These are phyloP conservation scores for Drosophila ambigua DNA, from an alignment of 1,140 invertebrate species.

Conservation along the genomic window DNA sequence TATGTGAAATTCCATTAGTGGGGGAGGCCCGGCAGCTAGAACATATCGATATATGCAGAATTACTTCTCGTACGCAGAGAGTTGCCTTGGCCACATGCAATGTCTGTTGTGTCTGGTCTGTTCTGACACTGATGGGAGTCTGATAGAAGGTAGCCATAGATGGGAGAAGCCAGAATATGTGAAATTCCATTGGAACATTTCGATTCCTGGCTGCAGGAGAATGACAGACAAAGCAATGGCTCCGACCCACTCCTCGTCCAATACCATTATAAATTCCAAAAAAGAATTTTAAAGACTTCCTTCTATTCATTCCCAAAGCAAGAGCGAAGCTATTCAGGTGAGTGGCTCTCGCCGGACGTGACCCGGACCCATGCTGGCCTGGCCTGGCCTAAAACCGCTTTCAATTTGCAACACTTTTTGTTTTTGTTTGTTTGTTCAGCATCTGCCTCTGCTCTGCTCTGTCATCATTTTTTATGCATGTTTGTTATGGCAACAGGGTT, in stretches of 20 bases:
- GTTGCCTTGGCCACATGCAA: conserved; percentile 10
- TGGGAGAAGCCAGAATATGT: too few relatives aligned
- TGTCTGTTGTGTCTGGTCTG: neutral
- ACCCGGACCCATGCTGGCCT: neutral
- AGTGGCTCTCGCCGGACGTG: neutral
- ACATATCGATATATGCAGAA: conserved; percentile 22
- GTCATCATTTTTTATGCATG: conserved; percentile 63
- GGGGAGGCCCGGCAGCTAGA: neutral
- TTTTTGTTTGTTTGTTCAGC: neutral
- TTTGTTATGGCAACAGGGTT: conserved; percentile 67
- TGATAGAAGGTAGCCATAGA: too few relatives aligned
- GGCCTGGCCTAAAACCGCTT: conserved; percentile 6
- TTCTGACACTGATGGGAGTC: too few relatives aligned
- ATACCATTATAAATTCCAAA: conserved; percentile 12
- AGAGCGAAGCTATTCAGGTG: conserved; percentile 15
- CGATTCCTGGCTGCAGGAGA: neutral
- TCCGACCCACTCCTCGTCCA: neutral
- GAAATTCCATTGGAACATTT: too few relatives aligned
- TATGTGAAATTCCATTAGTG: conserved; percentile 24
- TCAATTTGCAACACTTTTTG: conserved; percentile 40
- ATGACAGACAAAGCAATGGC: neutral
- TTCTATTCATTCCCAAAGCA: neutral
- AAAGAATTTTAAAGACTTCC: conserved; percentile 1
- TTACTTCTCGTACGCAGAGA: conserved; percentile 19
- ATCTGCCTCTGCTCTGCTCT: conserved; percentile 4